Conservation (phyloP, 2,113 vertebrate species). For the Gnathonemus longibarbis region DNA sequence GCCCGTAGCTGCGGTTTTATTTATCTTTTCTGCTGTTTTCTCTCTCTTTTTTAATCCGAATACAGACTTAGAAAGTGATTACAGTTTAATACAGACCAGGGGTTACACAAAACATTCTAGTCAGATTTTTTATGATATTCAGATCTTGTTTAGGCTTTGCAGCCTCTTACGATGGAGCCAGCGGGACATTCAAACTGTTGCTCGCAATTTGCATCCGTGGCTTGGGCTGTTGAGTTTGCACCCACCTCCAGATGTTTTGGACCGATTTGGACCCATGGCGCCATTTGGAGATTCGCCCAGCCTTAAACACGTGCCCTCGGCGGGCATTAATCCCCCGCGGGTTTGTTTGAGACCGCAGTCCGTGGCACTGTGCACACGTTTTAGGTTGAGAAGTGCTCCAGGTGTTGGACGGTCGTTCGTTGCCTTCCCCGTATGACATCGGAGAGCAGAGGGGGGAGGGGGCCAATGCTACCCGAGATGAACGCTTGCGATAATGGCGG, state of each 20-base stretch:
- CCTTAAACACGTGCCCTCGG: neutral
- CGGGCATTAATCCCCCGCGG: neutral
- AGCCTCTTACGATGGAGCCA: neutral
- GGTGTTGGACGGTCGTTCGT: too few relatives aligned
- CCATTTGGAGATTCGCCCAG: neutral
- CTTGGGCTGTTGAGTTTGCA: neutral
- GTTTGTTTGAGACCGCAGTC: neutral
- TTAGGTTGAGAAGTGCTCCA: neutral
- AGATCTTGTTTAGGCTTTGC: neutral
- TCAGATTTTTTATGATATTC: neutral
- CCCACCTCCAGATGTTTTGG: neutral
- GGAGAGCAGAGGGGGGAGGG: conserved; percentile 39
- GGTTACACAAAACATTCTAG: neutral
- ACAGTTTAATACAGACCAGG: neutral
- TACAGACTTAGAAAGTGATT: conserved; percentile 1
- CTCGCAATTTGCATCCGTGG: neutral
- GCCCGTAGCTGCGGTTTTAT: neutral
- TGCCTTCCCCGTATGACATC: conserved; percentile 13
- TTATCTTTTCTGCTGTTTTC: neutral
- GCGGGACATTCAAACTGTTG: neutral
- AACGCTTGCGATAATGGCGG: neutral
- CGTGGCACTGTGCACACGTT: conserved; percentile 30
- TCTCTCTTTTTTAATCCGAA: neutral
- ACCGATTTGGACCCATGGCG: neutral
- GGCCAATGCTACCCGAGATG: conserved; percentile 21